These are phyloP conservation scores for Acanthis flammea DNA, from an alignment of 2,797 vertebrate genomes.

Conservation along the genomic window DNA sequence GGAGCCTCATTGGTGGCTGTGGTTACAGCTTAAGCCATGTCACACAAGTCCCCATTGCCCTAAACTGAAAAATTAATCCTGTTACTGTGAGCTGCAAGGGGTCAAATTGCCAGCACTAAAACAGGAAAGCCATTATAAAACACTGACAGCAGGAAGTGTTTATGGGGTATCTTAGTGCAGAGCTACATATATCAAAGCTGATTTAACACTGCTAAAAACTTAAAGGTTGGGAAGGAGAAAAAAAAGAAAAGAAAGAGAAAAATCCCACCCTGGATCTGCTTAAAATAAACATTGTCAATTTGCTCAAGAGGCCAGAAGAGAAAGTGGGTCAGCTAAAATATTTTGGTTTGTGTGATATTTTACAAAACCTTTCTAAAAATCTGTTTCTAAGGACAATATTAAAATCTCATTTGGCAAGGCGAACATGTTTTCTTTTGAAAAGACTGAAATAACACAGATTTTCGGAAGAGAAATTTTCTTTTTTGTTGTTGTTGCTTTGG, in stretches of 20 bases:
- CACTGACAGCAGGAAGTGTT: background rate
- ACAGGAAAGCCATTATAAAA: background rate
- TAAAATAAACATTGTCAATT: background rate
- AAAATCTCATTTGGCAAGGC: background rate
- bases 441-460: background rate
- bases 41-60: background rate
- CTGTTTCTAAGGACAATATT: background rate
- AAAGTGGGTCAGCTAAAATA: background rate
- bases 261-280: background rate
- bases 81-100: background rate
- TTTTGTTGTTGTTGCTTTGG: background rate
- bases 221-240: background rate
- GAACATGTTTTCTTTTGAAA: background rate
- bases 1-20: background rate
- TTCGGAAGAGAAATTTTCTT: background rate
- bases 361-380: background rate
- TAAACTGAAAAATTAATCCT: slow-evolving; percentile 21
- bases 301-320: background rate
- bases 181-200: background rate
- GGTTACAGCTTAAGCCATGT: background rate
- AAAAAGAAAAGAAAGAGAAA: background rate
- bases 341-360: background rate
- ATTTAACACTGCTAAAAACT: background rate
- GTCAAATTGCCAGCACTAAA: background rate
- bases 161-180: background rate